Percentiles rank a stretch among this genome's conserved stretches.
These are phyloP conservation scores for Plutomurus gul DNA, from an alignment of 1,140 invertebrate genomes.

Conservation along the genomic window DNA sequence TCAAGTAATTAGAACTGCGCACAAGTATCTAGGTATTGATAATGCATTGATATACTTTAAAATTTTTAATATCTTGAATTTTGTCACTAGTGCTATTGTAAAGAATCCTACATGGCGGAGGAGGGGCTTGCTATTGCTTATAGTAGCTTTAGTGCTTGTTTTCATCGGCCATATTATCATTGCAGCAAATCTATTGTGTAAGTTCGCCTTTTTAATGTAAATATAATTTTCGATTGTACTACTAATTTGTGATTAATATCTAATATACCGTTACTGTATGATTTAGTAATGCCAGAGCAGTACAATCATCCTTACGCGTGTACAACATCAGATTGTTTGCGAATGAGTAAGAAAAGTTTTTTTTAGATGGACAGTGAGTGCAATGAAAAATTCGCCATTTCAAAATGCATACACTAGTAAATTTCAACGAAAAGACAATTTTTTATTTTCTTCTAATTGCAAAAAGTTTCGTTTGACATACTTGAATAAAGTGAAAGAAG, in stretches of 20 bases:
- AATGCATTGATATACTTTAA: too few relatives aligned
- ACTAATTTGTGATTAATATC: not conserved
- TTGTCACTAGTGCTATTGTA: not conserved
- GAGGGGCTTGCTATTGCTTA: not conserved
- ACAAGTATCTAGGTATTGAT: too few relatives aligned
- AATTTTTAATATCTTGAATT: not conserved
- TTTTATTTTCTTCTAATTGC: too few relatives aligned
- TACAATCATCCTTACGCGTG: slow-evolving; percentile 39
- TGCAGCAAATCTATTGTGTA: not conserved
- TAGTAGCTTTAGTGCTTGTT: not conserved
- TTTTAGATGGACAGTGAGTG: not conserved
- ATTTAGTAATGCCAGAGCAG: slow-evolving; percentile 4
- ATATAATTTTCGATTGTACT: not conserved
- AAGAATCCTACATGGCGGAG: not conserved
- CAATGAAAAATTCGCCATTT: not conserved
- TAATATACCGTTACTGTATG: not conserved
- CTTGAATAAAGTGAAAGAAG: too few relatives aligned
- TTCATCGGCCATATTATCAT: not conserved
- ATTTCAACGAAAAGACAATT: too few relatives aligned
- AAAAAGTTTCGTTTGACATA: too few relatives aligned
- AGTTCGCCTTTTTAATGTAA: not conserved
- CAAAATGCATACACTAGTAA: too few relatives aligned
- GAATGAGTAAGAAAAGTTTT: slow-evolving; percentile 32
- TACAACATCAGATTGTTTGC: not conserved
- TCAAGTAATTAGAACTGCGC: not conserved